Conservation (phyloP, 2,888 invertebrate genomes). For the Andrena bicolor region DNA sequence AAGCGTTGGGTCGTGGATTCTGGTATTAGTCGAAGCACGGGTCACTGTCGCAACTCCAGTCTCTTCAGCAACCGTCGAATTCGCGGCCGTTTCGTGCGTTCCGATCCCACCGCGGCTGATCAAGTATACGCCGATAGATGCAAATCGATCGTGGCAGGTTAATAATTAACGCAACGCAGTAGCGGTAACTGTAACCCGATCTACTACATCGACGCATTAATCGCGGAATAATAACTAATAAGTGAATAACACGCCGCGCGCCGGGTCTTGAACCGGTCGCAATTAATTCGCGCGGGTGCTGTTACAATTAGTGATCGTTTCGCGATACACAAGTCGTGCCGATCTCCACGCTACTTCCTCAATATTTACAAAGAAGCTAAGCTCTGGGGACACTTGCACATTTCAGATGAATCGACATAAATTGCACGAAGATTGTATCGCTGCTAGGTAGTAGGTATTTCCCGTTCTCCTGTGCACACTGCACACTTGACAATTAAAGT, state of each 20-base stretch:
- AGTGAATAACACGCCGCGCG: too few species aligned
- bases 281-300: too few species aligned
- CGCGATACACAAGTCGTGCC: not conserved
- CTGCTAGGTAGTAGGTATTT: too few species aligned
- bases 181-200: not conserved
- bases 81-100: not conserved
- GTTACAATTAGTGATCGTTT: too few species aligned
- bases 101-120: not conserved
- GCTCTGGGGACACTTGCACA: too few species aligned
- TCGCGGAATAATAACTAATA: constrained; percentile 10
- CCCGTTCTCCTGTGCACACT: too few species aligned
- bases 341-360: not conserved
- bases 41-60: not conserved
- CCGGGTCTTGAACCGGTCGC: too few species aligned
- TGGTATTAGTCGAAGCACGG: not conserved
- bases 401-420: too few species aligned
- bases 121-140: not conserved
- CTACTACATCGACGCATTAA: not conserved
- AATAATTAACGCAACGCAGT: not conserved
- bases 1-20: not conserved
- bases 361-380: not conserved
- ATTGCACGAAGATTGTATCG: too few species aligned
- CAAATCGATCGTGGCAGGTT: not conserved
- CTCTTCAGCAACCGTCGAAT: not conserved
- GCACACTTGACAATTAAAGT: too few species aligned